A percentile compares a stretch with the other conserved stretches of the same genome.
These are phyloP conservation scores for Takifugu ocellatus DNA, from an alignment of 2,797 vertebrate species.

Conservation along the genomic window DNA sequence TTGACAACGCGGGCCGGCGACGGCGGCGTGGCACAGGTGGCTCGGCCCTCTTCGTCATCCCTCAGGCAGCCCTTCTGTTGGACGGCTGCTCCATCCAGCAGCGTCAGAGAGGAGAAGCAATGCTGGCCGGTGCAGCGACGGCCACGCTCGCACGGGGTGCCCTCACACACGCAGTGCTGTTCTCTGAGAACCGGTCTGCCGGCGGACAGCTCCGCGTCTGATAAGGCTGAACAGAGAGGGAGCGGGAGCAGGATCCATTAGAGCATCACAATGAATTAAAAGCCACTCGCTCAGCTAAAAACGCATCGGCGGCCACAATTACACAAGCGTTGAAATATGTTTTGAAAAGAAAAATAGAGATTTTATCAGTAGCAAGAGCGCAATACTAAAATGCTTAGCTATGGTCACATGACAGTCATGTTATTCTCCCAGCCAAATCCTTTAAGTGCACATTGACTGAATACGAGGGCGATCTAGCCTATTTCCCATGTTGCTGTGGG, in stretches of 20 bases:
- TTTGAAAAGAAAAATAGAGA: not conserved
- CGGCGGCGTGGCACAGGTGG: slow-evolving; percentile 86
- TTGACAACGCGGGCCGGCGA: slow-evolving; percentile 85
- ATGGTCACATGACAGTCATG: not conserved
- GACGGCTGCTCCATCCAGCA: slow-evolving; percentile 80
- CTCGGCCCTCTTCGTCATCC: slow-evolving; percentile 87
- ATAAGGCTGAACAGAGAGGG: slow-evolving; percentile 37
- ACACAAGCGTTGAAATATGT: not conserved
- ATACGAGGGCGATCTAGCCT: not conserved
- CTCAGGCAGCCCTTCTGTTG: slow-evolving; percentile 94
- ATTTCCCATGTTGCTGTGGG: slow-evolving; percentile 2
- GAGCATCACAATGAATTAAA: slow-evolving; percentile 55
- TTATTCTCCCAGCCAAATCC: not conserved
- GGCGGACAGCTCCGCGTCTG: slow-evolving; percentile 82
- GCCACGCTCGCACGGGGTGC: slow-evolving; percentile 79
- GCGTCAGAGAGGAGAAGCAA: slow-evolving; percentile 88
- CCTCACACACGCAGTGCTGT: slow-evolving; percentile 89
- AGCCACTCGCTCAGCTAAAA: slow-evolving; percentile 51
- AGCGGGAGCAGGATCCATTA: slow-evolving; percentile 44
- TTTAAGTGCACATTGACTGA: slow-evolving; percentile 1
- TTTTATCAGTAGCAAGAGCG: not conserved
- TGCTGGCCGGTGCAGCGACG: slow-evolving; percentile 87
- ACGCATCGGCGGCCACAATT: slow-evolving; percentile 11
- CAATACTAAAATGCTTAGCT: too few relatives aligned
- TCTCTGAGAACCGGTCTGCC: slow-evolving; percentile 71